phyloP scores from a whole-genome alignment of 2,113 vertebrate species.

The Strix uralensis region DNA sequence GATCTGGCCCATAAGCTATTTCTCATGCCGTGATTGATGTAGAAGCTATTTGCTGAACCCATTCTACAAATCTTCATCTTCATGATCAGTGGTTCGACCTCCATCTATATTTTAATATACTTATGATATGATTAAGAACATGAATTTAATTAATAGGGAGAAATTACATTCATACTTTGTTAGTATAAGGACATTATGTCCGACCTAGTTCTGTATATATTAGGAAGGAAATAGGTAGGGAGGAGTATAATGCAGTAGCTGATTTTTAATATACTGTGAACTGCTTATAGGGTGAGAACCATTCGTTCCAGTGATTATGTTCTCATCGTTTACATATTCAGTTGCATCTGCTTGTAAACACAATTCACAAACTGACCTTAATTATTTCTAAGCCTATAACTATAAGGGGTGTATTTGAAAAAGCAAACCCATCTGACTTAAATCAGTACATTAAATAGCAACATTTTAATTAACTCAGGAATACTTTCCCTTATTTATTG shows the following conservation, averaged over 20 bases:
- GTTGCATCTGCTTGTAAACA: not conserved
- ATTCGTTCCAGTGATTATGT: not conserved
- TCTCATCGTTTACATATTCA: not conserved
- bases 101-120: slow-evolving; percentile 6
- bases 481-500: not conserved
- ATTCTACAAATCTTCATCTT: not conserved
- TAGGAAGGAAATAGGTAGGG: not conserved
- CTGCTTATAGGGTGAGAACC: not conserved
- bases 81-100: not conserved
- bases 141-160: not conserved
- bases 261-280: not conserved
- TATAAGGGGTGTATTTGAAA: not conserved
- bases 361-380: not conserved
- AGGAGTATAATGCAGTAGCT: not conserved
- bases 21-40: not conserved
- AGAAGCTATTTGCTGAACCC: not conserved
- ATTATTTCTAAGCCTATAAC: not conserved
- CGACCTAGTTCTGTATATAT: not conserved
- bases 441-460: not conserved
- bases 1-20: not conserved
- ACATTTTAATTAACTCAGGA: slow-evolving; percentile 22
- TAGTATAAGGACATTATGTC: not conserved
- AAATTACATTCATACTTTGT: not conserved
- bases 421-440: not conserved
- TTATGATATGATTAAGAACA: not conserved